These are phyloP conservation scores for Acanthaster planci DNA, from an alignment of 35 echinoderm and acorn worm genomes.

Conservation along the genomic window DNA sequence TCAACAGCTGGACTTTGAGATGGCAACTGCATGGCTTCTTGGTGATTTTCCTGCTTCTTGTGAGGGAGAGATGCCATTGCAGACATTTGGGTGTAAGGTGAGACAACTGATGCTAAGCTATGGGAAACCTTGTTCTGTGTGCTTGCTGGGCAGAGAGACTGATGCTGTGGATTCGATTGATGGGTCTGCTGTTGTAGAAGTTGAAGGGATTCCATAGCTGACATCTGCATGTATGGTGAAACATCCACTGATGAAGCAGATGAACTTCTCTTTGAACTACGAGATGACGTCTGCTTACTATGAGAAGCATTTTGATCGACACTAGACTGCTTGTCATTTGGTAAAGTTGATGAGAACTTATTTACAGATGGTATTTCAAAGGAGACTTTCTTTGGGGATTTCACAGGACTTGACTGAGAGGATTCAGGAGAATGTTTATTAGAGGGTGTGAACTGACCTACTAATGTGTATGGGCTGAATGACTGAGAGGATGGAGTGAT, in stretches of 20 bases:
- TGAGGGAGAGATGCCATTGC: not conserved
- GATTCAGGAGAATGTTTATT: not conserved
- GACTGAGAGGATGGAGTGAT: not conserved
- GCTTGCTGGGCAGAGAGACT: no score
- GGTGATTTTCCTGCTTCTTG: not conserved
- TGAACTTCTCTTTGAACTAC: not conserved
- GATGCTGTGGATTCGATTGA: not conserved
- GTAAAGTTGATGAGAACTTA: not conserved
- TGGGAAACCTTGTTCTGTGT: no score
- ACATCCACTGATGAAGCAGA: not conserved
- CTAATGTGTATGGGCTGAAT: not conserved
- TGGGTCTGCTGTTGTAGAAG: not conserved
- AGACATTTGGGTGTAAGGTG: conserved; percentile 15
- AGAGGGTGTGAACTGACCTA: not conserved
- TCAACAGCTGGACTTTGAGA: not conserved
- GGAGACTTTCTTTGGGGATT: not conserved
- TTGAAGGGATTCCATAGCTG: not conserved
- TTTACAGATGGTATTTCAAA: not conserved
- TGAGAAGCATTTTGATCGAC: no score
- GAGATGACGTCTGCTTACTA: no score
- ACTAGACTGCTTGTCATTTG: not conserved
- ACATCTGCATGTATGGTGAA: conserved; percentile 13
- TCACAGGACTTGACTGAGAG: not conserved
- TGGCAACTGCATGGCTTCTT: not conserved
- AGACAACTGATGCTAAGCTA: not conserved